Base-by-base conservation (phyloP, 2,888 invertebrate species). In the Spialia ferax region DNA sequence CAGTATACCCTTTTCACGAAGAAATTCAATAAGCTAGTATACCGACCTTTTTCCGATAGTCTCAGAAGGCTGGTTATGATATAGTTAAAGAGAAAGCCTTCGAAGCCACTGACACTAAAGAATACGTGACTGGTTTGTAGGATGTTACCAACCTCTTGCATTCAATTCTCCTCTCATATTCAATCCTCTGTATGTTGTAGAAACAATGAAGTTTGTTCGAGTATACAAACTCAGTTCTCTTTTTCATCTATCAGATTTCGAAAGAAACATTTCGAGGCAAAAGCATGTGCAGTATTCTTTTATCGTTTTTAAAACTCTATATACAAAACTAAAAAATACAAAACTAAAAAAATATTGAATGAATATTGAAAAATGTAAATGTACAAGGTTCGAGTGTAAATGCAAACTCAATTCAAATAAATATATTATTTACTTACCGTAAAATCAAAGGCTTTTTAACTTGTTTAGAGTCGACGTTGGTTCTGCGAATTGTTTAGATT, bases 51-150 rank as follows among this genome's bases (percentile, higher is more conserved):
- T 87, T 85, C 77, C 77, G 70, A 72, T 66, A 73, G 79, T 80
- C 79, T 76, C 75, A 74, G 80, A 74, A 76, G 80, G 78, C 81
- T 82, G 89, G 88, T 91, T 91, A 91, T 89, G 89, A 88, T 89
- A 87, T 91, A 89, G 89, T 89, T 87, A 90, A 91, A 90, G 87
- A 88, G 88, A 87, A 85, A 87, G 79, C 77, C 77, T 76, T 76
- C 76, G 77, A 76, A 81, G 78, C 78, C 77, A 81, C 76, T 77
- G 80, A 79, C 81, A 79, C 84, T 87, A 88, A 90, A 90, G 91
- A 91, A 88, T 91, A 93, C 92, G 93, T 92, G 93, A 93, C 86
- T 86, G 85, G 80, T 86, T 88, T 92, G 80, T 87, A 84, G 80
- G 86, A 89, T 89, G 87, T 85, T 86, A 86, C 89, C 89, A 89